Conservation (phyloP, 2,113 vertebrate species). For the Antechinus stuartii region DNA sequence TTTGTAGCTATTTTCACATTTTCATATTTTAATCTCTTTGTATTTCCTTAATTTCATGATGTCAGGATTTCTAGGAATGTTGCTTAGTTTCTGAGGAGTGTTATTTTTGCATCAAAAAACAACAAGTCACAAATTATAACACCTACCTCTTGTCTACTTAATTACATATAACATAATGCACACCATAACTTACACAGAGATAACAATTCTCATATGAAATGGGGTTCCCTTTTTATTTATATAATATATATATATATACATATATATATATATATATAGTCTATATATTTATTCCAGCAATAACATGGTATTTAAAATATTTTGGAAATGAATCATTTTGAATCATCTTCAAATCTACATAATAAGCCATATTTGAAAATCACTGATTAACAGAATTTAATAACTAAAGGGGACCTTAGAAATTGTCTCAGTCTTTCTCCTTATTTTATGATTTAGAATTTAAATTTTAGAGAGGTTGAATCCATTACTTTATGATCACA, state of each 20-base stretch:
- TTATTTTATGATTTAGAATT: neutral
- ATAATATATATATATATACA: no score
- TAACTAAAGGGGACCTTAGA: neutral
- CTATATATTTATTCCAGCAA: neutral
- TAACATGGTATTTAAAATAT: neutral
- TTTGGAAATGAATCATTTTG: neutral
- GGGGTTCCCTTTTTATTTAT: neutral
- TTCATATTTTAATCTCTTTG: neutral
- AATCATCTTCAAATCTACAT: neutral
- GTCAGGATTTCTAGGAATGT: neutral
- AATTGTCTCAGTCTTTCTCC: neutral
- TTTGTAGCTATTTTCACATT: neutral
- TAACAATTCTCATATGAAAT: neutral
- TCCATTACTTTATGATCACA: neutral
- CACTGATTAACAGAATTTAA: neutral
- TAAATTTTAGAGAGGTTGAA: neutral
- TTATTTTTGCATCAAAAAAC: neutral
- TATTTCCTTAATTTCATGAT: neutral
- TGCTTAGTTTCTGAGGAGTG: no score
- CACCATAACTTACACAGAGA: neutral
- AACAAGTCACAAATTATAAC: neutral
- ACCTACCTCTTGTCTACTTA: neutral
- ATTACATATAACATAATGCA: neutral
- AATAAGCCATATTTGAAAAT: neutral
- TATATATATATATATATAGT: neutral